These are phyloP conservation scores for Bostrychus sinensis DNA, from an alignment of 2,113 vertebrate genomes.

Conservation along the genomic window DNA sequence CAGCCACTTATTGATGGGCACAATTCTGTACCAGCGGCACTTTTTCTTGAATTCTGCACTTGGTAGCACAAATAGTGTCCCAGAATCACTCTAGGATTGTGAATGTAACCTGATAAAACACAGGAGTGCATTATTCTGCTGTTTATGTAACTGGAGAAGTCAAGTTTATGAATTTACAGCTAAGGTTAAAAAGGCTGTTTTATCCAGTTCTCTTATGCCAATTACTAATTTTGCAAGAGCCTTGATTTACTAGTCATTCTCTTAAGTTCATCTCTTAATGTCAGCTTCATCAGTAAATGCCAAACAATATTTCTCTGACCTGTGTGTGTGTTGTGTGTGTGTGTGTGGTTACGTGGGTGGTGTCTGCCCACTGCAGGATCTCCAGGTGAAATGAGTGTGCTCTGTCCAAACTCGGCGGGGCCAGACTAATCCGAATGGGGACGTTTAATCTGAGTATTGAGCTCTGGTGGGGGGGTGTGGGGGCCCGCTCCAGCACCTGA, in stretches of 20 bases:
- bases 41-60: constrained; percentile 42
- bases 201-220: not conserved
- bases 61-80: constrained; percentile 37
- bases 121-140: constrained; percentile 24
- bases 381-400: constrained; percentile 60
- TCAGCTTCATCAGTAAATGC: constrained; percentile 13
- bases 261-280: not conserved
- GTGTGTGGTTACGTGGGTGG: constrained; percentile 37
- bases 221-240: not conserved
- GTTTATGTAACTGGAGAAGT: constrained; percentile 32
- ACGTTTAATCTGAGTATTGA: constrained; percentile 75
- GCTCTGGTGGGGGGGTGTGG: constrained; percentile 42
- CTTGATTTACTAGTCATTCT: constrained; percentile 8
- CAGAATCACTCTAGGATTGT: constrained; percentile 38
- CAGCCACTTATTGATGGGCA: constrained; percentile 45
- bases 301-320: constrained; percentile 21
- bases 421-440: constrained; percentile 68
- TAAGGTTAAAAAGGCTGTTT: constrained; percentile 11
- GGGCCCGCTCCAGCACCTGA: constrained; percentile 57
- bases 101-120: constrained; percentile 20
- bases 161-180: constrained; percentile 16
- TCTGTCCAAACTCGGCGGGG: constrained; percentile 65
- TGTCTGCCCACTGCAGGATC: constrained; percentile 35
- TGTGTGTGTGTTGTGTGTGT: not conserved
- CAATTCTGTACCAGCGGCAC: constrained; percentile 48